phyloP scores from a whole-genome alignment of 2,797 vertebrate genomes.

The Eurystomus glaucurus region DNA sequence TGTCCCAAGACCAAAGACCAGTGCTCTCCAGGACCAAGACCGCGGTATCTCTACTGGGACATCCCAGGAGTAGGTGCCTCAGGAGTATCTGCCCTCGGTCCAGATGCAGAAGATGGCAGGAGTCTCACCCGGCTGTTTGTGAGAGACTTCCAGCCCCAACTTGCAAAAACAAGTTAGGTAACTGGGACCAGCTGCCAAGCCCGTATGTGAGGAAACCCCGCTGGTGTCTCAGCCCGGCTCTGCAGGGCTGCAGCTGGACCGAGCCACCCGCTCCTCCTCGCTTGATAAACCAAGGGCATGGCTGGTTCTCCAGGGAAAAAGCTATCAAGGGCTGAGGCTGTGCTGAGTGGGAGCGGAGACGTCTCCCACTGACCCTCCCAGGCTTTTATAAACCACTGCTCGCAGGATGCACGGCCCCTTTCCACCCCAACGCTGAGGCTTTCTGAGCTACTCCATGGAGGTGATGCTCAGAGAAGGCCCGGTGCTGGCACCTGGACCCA shows the following conservation, averaged over 20 bases:
- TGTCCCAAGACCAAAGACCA: fast-evolving
- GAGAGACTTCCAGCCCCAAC: slow-evolving; percentile 8
- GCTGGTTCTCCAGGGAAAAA: not conserved
- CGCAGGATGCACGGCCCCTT: not conserved
- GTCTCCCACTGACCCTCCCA: fast-evolving
- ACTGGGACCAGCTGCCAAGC: slow-evolving; percentile 22
- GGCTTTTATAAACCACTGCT: fast-evolving
- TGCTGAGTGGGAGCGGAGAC: fast-evolving
- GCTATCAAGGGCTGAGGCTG: fast-evolving
- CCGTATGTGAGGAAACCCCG: not conserved
- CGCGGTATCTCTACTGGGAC: not conserved
- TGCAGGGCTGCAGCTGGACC: not conserved
- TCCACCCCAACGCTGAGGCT: fast-evolving
- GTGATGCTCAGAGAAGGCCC: not conserved
- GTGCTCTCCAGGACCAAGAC: not conserved
- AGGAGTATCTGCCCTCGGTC: not conserved
- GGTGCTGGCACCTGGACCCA: fast-evolving
- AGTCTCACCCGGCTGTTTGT: not conserved
- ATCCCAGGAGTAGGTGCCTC: not conserved
- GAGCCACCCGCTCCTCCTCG: not conserved
- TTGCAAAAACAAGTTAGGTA: slow-evolving; percentile 17
- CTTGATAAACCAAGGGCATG: fast-evolving
- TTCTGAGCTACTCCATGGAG: fast-evolving
- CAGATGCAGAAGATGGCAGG: fast-evolving
- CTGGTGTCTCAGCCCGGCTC: not conserved